Evolutionary conservation across 1,140 invertebrate species (phyloP), one percentile per base, ranked within the genome.

Genomic region (Danaus melanippus): DNA sequence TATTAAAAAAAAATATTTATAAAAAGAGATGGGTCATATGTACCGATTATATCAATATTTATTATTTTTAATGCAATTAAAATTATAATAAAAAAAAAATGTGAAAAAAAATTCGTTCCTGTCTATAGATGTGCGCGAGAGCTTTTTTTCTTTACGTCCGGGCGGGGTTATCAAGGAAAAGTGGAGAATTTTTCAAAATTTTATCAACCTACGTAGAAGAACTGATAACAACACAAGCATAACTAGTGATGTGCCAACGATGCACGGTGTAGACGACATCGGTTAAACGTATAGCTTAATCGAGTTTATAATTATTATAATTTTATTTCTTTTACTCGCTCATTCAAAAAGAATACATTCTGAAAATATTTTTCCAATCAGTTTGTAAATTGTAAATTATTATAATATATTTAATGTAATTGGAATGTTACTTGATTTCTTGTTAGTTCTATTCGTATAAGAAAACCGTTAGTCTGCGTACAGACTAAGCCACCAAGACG

Each of bases 131-230:
- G 62, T 43, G 58, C 9, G 56, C 8, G 12, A 2, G 66, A 82
- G 79, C 79, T 84, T 86, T 86, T 85, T 32, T 85, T 86, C 79
- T 69, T 66, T 53, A 43, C 63, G 50, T 63, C 66, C 63, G 65
- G 58, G 55, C 71, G 74, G 75, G 80, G 80, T 84, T 84, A 84
- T 84, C 80, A 69, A 71, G 78, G 83, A 86, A 86, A 86, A 84
- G 83, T 84, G 70, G 69, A 71, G 76, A 60, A 79, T 86, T 86
- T 86, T 86, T 86, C 83, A 86, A 86, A 86, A 86, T 84, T 84
- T 86, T 86, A 86, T 86, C 83, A 71, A 76, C 71, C 50, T 71
- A 69, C 69, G 66, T 74, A 74, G 67, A 42, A 58, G 49, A 50
- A 46, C 58, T 64, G 71, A 81, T 76, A 83, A 74, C 68, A 53